These are phyloP conservation scores for Gisinianus flammeolus DNA, from an alignment of 2,888 invertebrate genomes.

Conservation along the genomic window DNA sequence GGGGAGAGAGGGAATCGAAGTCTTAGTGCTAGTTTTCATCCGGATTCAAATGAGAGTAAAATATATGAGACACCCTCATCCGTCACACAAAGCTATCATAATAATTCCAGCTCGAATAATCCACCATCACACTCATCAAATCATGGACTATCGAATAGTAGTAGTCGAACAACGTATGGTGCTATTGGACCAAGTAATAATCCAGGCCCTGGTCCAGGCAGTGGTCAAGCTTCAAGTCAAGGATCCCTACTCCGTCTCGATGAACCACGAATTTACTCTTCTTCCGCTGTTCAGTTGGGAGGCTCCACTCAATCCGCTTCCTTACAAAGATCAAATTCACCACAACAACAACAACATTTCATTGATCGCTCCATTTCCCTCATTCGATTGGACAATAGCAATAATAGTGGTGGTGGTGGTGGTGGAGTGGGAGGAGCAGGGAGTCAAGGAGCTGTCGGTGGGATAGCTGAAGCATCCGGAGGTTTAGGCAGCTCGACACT, in stretches of 20 bases:
- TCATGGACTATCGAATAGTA: conserved; percentile 14
- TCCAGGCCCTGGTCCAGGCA: conserved; percentile 6
- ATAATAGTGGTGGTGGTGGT: conserved; percentile 30
- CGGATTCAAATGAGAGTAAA: conserved; percentile 32
- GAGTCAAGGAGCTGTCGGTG: not conserved
- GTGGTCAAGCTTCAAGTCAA: conserved; percentile 46
- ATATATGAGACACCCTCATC: conserved; percentile 41
- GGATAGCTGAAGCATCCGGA: conserved; percentile 33
- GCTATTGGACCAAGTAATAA: conserved; percentile 19
- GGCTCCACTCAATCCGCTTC: conserved; percentile 32
- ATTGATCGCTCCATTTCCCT: conserved; percentile 58
- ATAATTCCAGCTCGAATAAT: not conserved
- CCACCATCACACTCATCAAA: conserved; percentile 1
- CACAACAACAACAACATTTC: conserved; percentile 55
- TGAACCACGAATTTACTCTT: conserved; percentile 58
- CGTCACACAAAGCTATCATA: conserved; percentile 23
- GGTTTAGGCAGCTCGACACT: conserved; percentile 26
- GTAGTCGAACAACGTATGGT: conserved; percentile 50
- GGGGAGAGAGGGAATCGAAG: conserved; percentile 1
- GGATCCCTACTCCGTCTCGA: conserved; percentile 55
- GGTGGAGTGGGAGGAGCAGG: conserved; percentile 1
- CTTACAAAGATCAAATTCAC: conserved; percentile 55
- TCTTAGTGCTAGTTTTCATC: not conserved
- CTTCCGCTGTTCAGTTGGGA: conserved; percentile 57
- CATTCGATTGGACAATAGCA: conserved; percentile 54